Percentiles rank a stretch among this genome's conserved stretches.
phyloP scores from a whole-genome alignment of 2,888 invertebrate species.

The Tupiocoris notatus region DNA sequence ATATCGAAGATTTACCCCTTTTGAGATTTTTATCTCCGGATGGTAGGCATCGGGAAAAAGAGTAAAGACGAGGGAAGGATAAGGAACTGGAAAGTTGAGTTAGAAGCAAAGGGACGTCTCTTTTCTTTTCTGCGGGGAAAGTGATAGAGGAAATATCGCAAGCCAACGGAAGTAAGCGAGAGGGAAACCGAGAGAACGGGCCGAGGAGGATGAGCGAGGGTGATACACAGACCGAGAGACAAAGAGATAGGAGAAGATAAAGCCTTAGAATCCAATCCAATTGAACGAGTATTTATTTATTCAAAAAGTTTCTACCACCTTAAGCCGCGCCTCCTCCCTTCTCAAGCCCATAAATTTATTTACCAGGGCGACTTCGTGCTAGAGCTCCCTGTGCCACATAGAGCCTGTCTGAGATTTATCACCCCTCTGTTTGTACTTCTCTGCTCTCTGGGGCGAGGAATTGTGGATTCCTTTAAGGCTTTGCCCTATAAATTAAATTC shows the following conservation, averaged over 20 bases:
- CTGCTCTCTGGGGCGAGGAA: not conserved
- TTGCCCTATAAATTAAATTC: not conserved
- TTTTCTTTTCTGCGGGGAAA: not conserved
- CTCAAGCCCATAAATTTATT: conserved; percentile 18
- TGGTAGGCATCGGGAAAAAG: too few relatives aligned
- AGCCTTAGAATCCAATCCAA: conserved; percentile 13
- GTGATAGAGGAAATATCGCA: not conserved
- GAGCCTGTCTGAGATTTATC: conserved; percentile 13
- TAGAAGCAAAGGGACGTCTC: not conserved
- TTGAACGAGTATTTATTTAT: conserved; percentile 35
- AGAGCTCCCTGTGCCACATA: conserved; percentile 1
- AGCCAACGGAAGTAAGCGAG: not conserved
- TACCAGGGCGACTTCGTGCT: not conserved
- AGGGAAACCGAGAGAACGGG: conserved; percentile 10
- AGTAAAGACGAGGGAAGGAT: not conserved
- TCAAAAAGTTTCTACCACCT: conserved; percentile 29
- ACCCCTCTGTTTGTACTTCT: not conserved
- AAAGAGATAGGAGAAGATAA: not conserved
- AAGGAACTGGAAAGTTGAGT: not conserved
- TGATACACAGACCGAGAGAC: not conserved
- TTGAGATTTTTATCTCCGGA: too few relatives aligned
- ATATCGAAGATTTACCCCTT: too few relatives aligned
- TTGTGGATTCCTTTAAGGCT: not conserved
- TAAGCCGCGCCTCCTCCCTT: conserved; percentile 6
- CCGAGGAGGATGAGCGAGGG: not conserved